These are phyloP conservation scores for Elachura formosa DNA, from an alignment of 2,113 vertebrate genomes.

Conservation along the genomic window DNA sequence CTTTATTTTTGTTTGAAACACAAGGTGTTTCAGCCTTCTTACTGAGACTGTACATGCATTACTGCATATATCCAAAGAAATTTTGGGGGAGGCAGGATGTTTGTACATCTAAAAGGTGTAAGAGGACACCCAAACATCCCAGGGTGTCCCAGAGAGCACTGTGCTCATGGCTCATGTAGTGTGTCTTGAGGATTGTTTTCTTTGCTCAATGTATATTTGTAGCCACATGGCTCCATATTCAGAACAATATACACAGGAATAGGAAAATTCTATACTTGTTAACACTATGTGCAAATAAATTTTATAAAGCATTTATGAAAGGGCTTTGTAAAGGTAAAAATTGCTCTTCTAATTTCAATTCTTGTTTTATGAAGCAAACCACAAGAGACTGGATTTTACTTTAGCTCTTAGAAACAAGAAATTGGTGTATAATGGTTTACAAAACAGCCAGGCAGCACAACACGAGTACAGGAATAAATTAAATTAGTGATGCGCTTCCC, in stretches of 20 bases:
- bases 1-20: neutral
- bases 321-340: neutral
- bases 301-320: neutral
- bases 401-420: neutral
- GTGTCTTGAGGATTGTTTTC: neutral
- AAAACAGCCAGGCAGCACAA: neutral
- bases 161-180: no score
- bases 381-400: neutral
- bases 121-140: neutral
- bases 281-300: neutral
- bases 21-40: neutral
- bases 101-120: neutral
- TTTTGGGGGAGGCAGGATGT: fast-evolving
- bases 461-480: fast-evolving
- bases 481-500: neutral
- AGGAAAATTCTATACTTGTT: neutral
- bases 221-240: neutral
- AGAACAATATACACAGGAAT: neutral
- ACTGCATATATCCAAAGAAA: neutral
- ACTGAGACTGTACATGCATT: neutral
- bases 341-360: neutral
- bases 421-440: neutral
- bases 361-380: neutral
- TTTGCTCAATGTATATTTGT: neutral
- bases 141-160: neutral